These are phyloP conservation scores for Sterna hirundo DNA, from an alignment of 2,113 vertebrate genomes.

Conservation along the genomic window DNA sequence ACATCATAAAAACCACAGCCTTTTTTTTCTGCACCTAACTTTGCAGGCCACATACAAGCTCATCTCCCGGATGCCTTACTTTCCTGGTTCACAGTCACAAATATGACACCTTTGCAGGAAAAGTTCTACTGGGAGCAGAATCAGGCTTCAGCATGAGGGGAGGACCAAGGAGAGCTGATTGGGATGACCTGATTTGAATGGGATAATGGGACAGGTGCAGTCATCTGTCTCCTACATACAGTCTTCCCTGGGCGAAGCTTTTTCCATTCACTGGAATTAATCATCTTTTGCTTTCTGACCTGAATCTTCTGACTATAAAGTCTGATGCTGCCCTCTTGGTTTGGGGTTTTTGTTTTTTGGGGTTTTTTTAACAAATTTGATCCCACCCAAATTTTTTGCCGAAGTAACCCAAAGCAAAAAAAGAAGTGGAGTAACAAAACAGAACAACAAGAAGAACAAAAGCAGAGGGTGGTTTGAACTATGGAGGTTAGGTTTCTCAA, in stretches of 20 bases:
- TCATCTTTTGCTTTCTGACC: not conserved
- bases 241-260: not conserved
- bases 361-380: not conserved
- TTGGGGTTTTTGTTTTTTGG: not conserved
- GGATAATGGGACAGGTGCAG: not conserved
- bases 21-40: not conserved
- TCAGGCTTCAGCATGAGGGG: not conserved
- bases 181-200: not conserved
- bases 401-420: not conserved
- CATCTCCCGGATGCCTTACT: not conserved
- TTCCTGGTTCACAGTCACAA: not conserved
- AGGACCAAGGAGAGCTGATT: not conserved
- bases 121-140: not conserved
- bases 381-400: not conserved
- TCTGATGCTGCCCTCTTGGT: not conserved
- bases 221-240: not conserved
- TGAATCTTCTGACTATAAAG: not conserved
- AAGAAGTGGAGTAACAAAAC: not conserved
- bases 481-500: not conserved
- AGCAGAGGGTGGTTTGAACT: not conserved
- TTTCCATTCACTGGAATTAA: not conserved
- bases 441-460: not conserved
- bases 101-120: not conserved
- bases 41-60: not conserved
- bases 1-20: not conserved